Evolutionary conservation across 2,113 vertebrate species (phyloP).

Genomic region (Otis tarda): DNA sequence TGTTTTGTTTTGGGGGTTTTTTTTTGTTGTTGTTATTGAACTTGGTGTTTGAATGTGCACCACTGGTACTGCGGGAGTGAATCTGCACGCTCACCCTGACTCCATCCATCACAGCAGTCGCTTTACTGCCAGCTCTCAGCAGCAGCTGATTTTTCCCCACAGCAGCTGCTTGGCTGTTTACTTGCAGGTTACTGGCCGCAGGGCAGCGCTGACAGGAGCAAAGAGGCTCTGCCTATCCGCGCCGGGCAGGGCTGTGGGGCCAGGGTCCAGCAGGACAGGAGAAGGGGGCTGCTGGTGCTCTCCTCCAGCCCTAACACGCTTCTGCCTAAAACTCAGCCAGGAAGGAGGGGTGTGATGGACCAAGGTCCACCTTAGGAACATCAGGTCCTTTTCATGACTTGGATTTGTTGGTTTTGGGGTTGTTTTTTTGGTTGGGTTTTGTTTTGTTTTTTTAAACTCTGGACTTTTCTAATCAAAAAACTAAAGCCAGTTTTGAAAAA

Average conservation of each 20-base stretch:
- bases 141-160: not conserved
- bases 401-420: not conserved
- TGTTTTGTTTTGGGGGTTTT: not conserved
- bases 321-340: not conserved
- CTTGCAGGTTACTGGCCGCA: not conserved
- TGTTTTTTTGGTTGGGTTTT: not conserved
- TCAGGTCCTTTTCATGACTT: not conserved
- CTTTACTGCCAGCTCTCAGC: not conserved
- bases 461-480: not conserved
- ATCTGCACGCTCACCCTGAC: fast-evolving
- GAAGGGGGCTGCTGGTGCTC: not conserved
- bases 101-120: not conserved
- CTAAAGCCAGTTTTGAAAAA: not conserved
- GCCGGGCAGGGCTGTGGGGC: not conserved
- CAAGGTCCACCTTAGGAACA: not conserved
- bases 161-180: not conserved
- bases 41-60: not conserved
- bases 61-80: not conserved
- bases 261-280: not conserved
- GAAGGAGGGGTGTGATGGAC: fast-evolving
- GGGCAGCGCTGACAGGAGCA: not conserved
- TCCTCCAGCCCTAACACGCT: not conserved
- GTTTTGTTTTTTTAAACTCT: not conserved
- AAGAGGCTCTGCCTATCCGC: not conserved
- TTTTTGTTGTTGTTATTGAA: not conserved